Evolutionary conservation across 2,888 invertebrate genomes (phyloP).

Genomic region (Pseudococcus viburni): DNA sequence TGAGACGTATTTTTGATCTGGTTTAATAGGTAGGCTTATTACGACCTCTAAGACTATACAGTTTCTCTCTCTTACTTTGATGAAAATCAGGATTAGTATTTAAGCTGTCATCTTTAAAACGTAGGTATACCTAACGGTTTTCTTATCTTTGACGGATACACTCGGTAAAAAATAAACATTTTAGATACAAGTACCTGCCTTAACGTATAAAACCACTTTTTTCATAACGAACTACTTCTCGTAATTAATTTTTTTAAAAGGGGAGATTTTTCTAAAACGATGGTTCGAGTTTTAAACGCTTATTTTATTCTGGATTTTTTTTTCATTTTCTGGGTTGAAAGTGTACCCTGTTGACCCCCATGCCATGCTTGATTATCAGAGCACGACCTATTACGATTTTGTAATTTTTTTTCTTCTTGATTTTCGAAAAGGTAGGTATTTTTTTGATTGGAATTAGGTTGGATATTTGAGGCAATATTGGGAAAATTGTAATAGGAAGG

Average conservation of each 20-base stretch:
- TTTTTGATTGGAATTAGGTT: too few species aligned
- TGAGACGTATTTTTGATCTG: slow-evolving; percentile 10
- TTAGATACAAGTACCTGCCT: not conserved
- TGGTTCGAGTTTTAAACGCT: not conserved
- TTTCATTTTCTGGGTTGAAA: too few species aligned
- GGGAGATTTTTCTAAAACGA: not conserved
- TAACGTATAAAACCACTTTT: not conserved
- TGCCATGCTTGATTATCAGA: too few species aligned
- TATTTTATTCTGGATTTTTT: too few species aligned
- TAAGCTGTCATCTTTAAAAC: slow-evolving; percentile 1
- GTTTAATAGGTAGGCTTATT: not conserved
- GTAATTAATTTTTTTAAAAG: not conserved
- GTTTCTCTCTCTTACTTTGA: not conserved
- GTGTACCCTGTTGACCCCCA: too few species aligned
- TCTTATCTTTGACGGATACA: not conserved
- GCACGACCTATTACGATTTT: too few species aligned
- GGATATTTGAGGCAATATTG: too few species aligned
- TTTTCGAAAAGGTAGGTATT: too few species aligned
- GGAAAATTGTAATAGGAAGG: too few species aligned
- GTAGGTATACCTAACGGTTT: not conserved
- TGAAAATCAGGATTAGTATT: slow-evolving; percentile 8
- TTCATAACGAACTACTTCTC: not conserved
- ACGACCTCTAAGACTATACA: not conserved
- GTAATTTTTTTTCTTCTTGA: too few species aligned
- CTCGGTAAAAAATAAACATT: not conserved